Evolutionary conservation across 2,888 invertebrate genomes (phyloP).

Genomic region (Campoplex nolae): DNA sequence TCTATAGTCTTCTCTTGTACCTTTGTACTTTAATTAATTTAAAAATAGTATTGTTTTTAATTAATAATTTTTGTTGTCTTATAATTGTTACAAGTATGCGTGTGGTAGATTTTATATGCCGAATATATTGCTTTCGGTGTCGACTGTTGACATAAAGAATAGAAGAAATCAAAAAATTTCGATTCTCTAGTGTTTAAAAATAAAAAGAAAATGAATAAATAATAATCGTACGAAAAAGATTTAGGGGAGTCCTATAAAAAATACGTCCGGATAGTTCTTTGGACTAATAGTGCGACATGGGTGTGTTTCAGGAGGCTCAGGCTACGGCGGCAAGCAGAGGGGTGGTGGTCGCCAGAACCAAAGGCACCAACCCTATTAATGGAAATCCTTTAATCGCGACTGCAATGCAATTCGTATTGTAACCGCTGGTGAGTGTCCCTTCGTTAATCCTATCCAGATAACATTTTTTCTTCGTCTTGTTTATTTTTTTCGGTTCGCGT

Average conservation of each 20-base stretch:
- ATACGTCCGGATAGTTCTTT: conserved; percentile 71
- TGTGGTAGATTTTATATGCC: conserved; percentile 75
- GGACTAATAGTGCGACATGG: conserved; percentile 80
- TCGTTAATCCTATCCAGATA: conserved; percentile 67
- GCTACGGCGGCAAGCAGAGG: conserved; percentile 94
- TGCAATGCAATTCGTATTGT: conserved; percentile 83
- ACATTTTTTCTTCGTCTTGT: conserved; percentile 67
- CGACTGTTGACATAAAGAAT: conserved; percentile 39
- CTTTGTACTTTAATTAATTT: conserved; percentile 67
- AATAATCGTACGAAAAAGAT: conserved; percentile 46
- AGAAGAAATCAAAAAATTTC: conserved; percentile 44
- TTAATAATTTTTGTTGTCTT: conserved; percentile 66
- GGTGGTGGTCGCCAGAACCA: conserved; percentile 90
- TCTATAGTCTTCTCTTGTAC: conserved; percentile 76
- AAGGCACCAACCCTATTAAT: conserved; percentile 95
- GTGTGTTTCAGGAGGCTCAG: conserved; percentile 86
- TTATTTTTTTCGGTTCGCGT: conserved; percentile 61
- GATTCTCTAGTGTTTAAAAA: conserved; percentile 54
- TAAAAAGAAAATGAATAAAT: conserved; percentile 5
- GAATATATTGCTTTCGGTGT: conserved; percentile 51
- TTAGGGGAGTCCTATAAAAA: conserved; percentile 65
- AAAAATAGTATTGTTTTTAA: conserved; percentile 60
- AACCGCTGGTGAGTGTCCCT: conserved; percentile 84
- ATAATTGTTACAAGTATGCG: conserved; percentile 76
- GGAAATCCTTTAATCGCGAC: conserved; percentile 82